These are phyloP conservation scores for Nasonia oneida DNA, from an alignment of 2,888 invertebrate genomes.

Conservation along the genomic window DNA sequence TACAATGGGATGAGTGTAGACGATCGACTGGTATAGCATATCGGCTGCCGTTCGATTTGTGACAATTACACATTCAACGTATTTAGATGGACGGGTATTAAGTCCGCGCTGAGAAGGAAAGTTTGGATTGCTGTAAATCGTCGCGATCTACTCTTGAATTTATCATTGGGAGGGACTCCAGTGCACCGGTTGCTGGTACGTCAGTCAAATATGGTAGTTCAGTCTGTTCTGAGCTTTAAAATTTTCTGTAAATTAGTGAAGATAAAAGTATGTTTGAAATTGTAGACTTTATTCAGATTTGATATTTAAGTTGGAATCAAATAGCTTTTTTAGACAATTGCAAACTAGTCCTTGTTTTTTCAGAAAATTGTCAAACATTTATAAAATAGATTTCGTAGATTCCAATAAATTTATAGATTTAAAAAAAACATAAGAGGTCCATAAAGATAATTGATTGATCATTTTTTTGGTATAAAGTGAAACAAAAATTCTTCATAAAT, in stretches of 20 bases:
- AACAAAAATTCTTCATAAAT: too few relatives aligned
- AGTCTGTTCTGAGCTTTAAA: background rate
- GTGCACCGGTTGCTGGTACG: background rate
- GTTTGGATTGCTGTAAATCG: background rate
- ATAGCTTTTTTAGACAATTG: too few relatives aligned
- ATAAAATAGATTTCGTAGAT: too few relatives aligned
- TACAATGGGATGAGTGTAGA: background rate
- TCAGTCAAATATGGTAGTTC: background rate
- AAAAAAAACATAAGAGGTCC: too few relatives aligned
- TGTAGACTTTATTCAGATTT: background rate
- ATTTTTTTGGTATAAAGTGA: too few relatives aligned
- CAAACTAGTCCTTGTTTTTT: too few relatives aligned
- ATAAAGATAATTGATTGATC: too few relatives aligned
- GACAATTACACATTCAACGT: background rate
- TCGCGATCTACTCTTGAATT: background rate
- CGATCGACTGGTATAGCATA: background rate
- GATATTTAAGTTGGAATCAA: background rate
- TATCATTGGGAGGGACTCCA: background rate
- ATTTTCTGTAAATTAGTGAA: background rate
- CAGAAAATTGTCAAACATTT: too few relatives aligned
- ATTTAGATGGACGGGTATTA: background rate
- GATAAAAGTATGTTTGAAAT: background rate
- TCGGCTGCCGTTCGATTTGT: background rate
- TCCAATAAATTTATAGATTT: too few relatives aligned
- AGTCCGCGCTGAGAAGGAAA: background rate